Evolutionary conservation across 2,797 vertebrate genomes (phyloP).

Genomic region (Helarctos malayanus): DNA sequence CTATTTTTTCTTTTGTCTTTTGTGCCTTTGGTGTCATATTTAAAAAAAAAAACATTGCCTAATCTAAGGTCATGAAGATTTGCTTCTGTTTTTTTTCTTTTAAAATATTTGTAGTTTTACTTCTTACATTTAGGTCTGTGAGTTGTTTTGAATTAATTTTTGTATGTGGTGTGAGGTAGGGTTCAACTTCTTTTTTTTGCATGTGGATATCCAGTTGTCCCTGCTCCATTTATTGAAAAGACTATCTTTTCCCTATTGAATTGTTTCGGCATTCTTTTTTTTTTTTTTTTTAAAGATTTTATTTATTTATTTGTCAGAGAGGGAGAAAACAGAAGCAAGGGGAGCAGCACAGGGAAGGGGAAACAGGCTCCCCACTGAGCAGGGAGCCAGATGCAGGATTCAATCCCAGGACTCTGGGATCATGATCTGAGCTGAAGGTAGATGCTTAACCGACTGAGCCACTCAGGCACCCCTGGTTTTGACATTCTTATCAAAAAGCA

Average conservation of each 20-base stretch:
- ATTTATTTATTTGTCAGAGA: too few species aligned
- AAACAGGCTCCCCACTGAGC: too few species aligned
- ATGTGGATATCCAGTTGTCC: background rate
- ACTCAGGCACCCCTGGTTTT: background rate
- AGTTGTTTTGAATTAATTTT: conserved; percentile 50
- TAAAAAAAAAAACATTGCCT: background rate
- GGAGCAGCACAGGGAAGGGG: too few species aligned
- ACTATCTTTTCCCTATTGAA: background rate
- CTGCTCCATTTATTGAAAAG: conserved; percentile 2
- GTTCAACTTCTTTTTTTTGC: background rate
- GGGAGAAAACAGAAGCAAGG: too few species aligned
- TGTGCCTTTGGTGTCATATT: conserved; percentile 2
- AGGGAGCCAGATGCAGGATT: too few species aligned
- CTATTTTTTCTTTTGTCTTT: background rate
- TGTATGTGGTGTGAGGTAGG: background rate
- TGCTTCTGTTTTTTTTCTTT: background rate
- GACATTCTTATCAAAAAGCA: background rate
- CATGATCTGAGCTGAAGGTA: too few species aligned
- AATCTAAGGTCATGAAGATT: background rate
- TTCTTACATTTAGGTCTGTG: background rate
- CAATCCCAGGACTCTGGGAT: too few species aligned
- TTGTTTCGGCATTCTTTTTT: background rate
- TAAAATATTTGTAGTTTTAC: background rate
- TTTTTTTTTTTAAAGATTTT: too few species aligned
- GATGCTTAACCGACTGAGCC: too few species aligned